These are phyloP conservation scores for Panurus biarmicus DNA, from an alignment of 2,113 vertebrate genomes.

Conservation along the genomic window DNA sequence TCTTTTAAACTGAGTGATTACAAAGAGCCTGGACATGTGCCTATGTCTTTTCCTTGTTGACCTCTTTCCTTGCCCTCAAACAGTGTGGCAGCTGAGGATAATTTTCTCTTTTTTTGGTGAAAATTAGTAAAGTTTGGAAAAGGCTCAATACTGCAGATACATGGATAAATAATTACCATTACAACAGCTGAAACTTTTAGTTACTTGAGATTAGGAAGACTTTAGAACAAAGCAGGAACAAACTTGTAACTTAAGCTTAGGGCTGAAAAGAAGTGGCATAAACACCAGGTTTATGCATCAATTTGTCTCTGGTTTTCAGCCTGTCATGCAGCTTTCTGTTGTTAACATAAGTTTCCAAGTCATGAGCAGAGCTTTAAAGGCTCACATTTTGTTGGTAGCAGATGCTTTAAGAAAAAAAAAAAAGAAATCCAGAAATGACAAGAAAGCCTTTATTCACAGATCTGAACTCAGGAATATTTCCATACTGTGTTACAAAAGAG, in stretches of 20 bases:
- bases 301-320: constrained; percentile 17
- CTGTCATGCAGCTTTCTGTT: constrained; percentile 4
- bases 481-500: neutral
- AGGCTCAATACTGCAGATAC: neutral
- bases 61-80: neutral
- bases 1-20: neutral
- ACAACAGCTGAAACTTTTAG: neutral
- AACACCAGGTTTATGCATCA: neutral
- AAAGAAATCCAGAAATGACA: neutral
- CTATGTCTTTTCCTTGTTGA: neutral
- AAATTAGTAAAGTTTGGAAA: neutral
- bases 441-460: neutral
- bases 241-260: neutral
- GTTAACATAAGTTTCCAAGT: neutral
- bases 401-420: neutral
- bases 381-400: neutral
- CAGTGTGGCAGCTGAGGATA: neutral
- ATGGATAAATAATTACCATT: neutral
- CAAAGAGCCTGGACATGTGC: neutral
- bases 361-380: neutral
- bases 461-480: neutral
- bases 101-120: neutral
- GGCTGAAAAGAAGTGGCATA: neutral
- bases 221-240: neutral
- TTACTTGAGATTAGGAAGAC: neutral